Evolutionary conservation across 2,888 invertebrate genomes (phyloP).

Genomic region (Frankliniella intonsa): DNA sequence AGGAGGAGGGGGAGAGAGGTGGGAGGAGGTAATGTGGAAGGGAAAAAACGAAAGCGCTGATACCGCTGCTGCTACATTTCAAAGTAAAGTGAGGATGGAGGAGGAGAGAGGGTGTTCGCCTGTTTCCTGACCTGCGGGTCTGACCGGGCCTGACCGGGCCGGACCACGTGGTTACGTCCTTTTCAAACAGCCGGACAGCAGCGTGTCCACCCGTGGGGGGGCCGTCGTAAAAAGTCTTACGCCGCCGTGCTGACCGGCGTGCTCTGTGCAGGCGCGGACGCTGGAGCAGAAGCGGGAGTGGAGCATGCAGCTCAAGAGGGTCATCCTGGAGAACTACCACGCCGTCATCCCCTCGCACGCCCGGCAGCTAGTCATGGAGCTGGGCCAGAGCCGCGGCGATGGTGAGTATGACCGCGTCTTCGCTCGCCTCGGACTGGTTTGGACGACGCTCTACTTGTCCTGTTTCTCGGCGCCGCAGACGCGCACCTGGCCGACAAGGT

Average conservation of each 20-base stretch:
- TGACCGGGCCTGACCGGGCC: no score
- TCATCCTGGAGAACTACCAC: conserved; percentile 89
- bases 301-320: conserved; percentile 74
- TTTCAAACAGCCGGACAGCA: background rate
- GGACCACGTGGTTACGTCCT: background rate
- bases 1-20: no score
- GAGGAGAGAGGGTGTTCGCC: no score
- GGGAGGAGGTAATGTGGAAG: no score
- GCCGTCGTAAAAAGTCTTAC: no score
- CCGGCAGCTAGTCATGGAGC: conserved; percentile 82
- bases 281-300: conserved; percentile 82
- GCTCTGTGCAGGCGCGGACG: conserved; percentile 60
- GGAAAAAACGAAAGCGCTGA: background rate
- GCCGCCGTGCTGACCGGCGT: background rate
- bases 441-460: no score
- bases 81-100: no score
- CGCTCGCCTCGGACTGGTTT: no score
- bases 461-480: conserved; percentile 49
- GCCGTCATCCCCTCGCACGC: conserved; percentile 93
- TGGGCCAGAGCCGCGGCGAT: conserved; percentile 71
- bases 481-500: conserved; percentile 60
- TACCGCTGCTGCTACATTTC: no score
- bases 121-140: no score
- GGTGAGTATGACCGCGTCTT: conserved; percentile 50
- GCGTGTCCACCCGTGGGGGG: no score